Evolutionary conservation across 2,888 invertebrate genomes (phyloP).

Genomic region (Hypena proboscidalis): DNA sequence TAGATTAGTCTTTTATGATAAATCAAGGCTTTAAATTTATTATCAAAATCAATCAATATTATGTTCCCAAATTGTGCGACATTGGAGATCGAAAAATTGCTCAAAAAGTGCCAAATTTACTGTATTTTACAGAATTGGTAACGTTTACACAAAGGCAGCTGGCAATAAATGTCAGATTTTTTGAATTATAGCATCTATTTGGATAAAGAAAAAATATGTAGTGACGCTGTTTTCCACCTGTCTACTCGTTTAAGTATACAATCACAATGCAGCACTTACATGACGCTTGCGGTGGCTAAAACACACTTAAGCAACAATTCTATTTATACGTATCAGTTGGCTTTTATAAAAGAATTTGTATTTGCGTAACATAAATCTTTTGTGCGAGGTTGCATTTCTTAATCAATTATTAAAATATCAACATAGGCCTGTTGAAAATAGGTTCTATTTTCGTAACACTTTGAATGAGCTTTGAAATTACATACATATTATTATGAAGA

Average conservation of each 20-base stretch:
- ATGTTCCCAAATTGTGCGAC: slow-evolving; percentile 17
- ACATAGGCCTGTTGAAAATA: no score
- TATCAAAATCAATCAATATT: not conserved
- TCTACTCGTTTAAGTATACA: slow-evolving; percentile 3
- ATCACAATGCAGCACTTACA: slow-evolving; percentile 4
- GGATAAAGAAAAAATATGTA: slow-evolving; percentile 7
- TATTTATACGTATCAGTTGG: no score
- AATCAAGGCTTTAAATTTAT: slow-evolving; percentile 4
- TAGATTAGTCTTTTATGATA: not conserved
- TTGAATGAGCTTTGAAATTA: no score
- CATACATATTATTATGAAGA: no score
- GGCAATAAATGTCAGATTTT: slow-evolving; percentile 29
- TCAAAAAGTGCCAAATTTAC: slow-evolving; percentile 56
- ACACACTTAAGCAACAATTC: no score
- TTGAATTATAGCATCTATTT: slow-evolving; percentile 19
- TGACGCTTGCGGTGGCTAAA: no score
- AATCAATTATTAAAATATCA: no score
- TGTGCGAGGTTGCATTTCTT: no score
- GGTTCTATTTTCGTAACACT: no score
- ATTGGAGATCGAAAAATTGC: slow-evolving; percentile 38
- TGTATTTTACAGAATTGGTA: slow-evolving; percentile 27
- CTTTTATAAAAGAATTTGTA: no score
- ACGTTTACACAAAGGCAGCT: slow-evolving; percentile 29
- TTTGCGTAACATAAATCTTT: no score
- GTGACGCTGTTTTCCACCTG: slow-evolving; percentile 7